Conservation (phyloP, 2,888 invertebrate species). For the Crematogaster levior region DNA sequence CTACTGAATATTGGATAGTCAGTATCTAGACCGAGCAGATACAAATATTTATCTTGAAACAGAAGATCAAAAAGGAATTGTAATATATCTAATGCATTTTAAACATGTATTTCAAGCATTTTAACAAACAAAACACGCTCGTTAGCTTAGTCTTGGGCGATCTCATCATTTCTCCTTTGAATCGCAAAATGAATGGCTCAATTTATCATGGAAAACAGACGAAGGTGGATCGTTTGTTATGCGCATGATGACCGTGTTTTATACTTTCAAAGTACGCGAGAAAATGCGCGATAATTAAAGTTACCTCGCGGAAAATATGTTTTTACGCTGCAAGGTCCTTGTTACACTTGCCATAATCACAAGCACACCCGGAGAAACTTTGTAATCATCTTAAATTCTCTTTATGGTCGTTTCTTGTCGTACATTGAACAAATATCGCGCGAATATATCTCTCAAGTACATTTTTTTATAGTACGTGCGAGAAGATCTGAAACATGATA, state of each 20-base stretch:
- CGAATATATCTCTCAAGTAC: conserved; percentile 4
- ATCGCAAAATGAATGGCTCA: background rate
- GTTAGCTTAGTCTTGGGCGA: background rate
- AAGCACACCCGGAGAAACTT: conserved; percentile 12
- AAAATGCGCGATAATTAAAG: conserved; percentile 41
- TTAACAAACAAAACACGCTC: background rate
- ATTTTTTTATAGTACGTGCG: conserved; percentile 5
- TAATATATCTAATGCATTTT: background rate
- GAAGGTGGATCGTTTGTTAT: background rate
- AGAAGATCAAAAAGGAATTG: background rate
- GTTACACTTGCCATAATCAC: conserved; percentile 27
- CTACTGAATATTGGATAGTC: conserved; percentile 9
- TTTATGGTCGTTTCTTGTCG: conserved; percentile 8
- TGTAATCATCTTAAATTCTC: conserved; percentile 41
- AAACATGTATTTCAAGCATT: background rate
- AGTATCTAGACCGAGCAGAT: background rate
- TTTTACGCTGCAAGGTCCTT: conserved; percentile 8
- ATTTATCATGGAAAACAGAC: too few species aligned
- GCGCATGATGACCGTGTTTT: background rate
- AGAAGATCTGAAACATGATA: background rate
- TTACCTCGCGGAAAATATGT: conserved; percentile 8
- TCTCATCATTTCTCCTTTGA: conserved; percentile 17
- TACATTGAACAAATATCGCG: conserved; percentile 24
- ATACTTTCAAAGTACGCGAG: conserved; percentile 6
- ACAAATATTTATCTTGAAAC: background rate